A percentile compares a stretch with the other conserved stretches of the same genome.
These are phyloP conservation scores for Itoplectis maculator DNA, from an alignment of 2,888 invertebrate genomes.

Conservation along the genomic window DNA sequence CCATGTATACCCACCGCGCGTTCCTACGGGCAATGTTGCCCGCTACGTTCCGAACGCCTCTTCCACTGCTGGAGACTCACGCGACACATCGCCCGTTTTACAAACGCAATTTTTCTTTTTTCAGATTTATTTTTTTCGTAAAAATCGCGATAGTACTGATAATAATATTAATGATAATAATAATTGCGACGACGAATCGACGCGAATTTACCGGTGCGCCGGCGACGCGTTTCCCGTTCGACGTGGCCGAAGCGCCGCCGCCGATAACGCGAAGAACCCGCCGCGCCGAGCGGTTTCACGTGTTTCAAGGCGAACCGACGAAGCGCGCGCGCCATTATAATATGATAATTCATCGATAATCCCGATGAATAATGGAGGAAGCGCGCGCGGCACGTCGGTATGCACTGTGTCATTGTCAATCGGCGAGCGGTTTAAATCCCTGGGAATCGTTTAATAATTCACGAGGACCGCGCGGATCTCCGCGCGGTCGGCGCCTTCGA, in stretches of 20 bases:
- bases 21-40: too few species aligned
- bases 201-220: conserved; percentile 1
- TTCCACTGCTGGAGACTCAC: too few species aligned
- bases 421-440: conserved; percentile 75
- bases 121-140: background rate
- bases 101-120: conserved; percentile 7
- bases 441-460: conserved; percentile 80
- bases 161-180: background rate
- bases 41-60: too few species aligned
- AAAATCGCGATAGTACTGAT: background rate
- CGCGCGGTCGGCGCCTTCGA: conserved; percentile 1
- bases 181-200: background rate
- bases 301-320: conserved; percentile 74
- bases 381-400: conserved; percentile 70
- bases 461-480: conserved; percentile 68
- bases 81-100: too few species aligned
- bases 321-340: conserved; percentile 79
- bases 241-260: too few species aligned
- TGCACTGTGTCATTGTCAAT: conserved; percentile 81
- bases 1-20: too few species aligned
- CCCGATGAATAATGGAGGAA: conserved; percentile 81
- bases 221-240: conserved; percentile 41
- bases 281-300: too few species aligned
- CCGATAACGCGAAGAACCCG: too few species aligned
- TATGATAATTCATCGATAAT: conserved; percentile 83